A percentile compares a stretch with the other conserved stretches of the same genome.
These are phyloP conservation scores for Irena cyanogastra DNA, from an alignment of 2,113 vertebrate genomes.

Conservation along the genomic window DNA sequence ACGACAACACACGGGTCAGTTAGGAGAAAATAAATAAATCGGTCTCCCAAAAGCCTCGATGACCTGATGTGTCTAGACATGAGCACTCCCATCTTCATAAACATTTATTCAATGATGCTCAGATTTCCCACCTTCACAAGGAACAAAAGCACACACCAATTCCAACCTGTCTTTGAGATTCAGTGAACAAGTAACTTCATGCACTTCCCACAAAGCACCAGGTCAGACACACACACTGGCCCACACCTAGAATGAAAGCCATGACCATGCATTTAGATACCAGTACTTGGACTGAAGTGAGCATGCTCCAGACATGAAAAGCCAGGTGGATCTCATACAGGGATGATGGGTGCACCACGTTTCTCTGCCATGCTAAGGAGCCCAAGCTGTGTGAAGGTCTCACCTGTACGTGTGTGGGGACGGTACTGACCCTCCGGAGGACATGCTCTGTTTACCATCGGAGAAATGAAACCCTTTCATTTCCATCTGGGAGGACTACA, in stretches of 20 bases:
- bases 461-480: constrained; percentile 96
- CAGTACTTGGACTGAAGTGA: background rate
- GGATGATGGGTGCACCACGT: background rate
- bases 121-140: background rate
- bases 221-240: background rate
- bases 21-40: background rate
- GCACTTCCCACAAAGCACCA: background rate
- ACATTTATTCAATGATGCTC: background rate
- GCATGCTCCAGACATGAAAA: background rate
- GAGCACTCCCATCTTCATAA: background rate
- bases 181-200: background rate
- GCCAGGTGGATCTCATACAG: background rate
- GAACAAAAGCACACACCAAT: background rate
- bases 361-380: background rate
- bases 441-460: constrained; percentile 87
- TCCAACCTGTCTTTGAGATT: background rate
- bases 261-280: background rate
- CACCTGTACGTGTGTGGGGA: constrained; percentile 87
- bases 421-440: constrained; percentile 76
- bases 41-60: background rate
- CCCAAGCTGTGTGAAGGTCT: background rate
- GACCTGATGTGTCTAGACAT: background rate
- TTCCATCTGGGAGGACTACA: constrained; percentile 90
- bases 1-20: fast-evolving
- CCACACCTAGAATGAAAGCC: background rate